Conservation (phyloP, 1,140 invertebrate species). For the Drosophila pseudoananassae region DNA sequence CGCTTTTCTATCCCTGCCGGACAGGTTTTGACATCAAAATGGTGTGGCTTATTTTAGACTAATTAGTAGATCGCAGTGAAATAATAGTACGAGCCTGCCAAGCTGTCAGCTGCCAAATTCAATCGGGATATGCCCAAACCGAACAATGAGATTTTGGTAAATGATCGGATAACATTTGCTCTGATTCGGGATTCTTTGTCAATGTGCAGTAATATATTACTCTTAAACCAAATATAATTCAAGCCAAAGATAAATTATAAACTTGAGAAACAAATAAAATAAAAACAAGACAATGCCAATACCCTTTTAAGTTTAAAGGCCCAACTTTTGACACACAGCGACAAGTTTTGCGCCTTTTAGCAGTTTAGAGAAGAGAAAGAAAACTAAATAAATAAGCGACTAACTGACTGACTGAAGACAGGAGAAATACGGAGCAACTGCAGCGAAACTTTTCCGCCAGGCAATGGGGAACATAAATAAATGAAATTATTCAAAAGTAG, state of each 20-base stretch:
- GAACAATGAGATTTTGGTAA: neutral
- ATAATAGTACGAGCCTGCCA: slow-evolving; percentile 34
- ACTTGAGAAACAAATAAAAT: neutral
- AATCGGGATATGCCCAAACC: neutral
- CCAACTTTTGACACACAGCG: slow-evolving; percentile 68
- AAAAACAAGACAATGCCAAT: neutral
- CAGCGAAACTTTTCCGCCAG: slow-evolving; percentile 56
- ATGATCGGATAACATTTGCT: neutral
- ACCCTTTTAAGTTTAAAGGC: slow-evolving; percentile 8
- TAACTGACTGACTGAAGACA: slow-evolving; percentile 56
- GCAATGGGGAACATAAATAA: slow-evolving; percentile 72
- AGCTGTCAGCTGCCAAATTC: slow-evolving; percentile 21
- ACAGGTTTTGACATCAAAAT: slow-evolving; percentile 59
- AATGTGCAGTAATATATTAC: too few species aligned
- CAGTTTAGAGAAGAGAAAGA: slow-evolving; percentile 55
- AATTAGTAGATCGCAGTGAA: slow-evolving; percentile 45
- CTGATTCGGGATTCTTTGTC: too few species aligned
- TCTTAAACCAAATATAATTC: neutral
- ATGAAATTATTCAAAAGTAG: slow-evolving; percentile 79
- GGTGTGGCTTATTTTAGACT: slow-evolving; percentile 54
- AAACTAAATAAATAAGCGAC: slow-evolving; percentile 77
- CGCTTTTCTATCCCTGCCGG: slow-evolving; percentile 9
- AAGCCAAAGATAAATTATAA: neutral
- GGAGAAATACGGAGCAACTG: slow-evolving; percentile 20
- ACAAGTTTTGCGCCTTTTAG: slow-evolving; percentile 56